Evolutionary conservation across 2,888 invertebrate genomes (phyloP).

Genomic region (Imbricaverruca yamaguchii): DNA sequence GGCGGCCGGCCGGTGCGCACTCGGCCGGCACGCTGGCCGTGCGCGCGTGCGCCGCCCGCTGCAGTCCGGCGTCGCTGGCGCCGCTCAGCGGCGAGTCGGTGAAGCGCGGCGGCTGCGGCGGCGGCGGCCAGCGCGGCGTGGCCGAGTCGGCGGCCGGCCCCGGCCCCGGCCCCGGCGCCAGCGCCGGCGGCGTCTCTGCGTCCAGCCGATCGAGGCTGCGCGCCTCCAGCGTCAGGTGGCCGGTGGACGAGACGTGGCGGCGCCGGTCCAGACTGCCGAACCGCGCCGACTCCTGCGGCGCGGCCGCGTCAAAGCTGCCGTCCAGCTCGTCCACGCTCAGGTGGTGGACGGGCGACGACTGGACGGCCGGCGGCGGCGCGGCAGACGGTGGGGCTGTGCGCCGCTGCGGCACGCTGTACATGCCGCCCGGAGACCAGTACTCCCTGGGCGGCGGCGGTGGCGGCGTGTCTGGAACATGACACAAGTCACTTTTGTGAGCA

Average conservation of each 20-base stretch:
- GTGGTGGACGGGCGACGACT: constrained; percentile 18
- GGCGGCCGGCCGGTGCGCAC: constrained; percentile 1
- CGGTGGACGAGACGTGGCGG: constrained; percentile 27
- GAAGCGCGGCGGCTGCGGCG: constrained; percentile 34
- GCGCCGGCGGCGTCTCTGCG: constrained; percentile 27
- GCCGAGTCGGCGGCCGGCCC: constrained; percentile 33
- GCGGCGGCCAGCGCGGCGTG: constrained; percentile 33
- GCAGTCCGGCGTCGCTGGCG: constrained; percentile 16
- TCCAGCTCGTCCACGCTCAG: constrained; percentile 33
- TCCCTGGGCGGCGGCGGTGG: constrained; percentile 27
- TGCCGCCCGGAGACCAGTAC: constrained; percentile 38
- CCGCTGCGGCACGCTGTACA: constrained; percentile 43
- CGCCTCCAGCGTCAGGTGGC: constrained; percentile 31
- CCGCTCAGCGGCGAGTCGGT: constrained; percentile 32
- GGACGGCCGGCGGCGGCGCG: background rate
- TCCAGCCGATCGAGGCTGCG: constrained; percentile 35
- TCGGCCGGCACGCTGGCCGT: constrained; percentile 19
- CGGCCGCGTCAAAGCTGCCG: constrained; percentile 18
- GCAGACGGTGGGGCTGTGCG: constrained; percentile 38
- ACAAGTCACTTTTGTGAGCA: too few species aligned
- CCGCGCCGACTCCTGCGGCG: constrained; percentile 27
- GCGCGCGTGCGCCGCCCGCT: constrained; percentile 21
- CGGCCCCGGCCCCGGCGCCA: constrained; percentile 11
- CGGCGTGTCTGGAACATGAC: background rate
- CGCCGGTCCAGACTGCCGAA: constrained; percentile 40